These are phyloP conservation scores for Drosophila mimetica DNA, from an alignment of 2,888 invertebrate species.

Conservation along the genomic window DNA sequence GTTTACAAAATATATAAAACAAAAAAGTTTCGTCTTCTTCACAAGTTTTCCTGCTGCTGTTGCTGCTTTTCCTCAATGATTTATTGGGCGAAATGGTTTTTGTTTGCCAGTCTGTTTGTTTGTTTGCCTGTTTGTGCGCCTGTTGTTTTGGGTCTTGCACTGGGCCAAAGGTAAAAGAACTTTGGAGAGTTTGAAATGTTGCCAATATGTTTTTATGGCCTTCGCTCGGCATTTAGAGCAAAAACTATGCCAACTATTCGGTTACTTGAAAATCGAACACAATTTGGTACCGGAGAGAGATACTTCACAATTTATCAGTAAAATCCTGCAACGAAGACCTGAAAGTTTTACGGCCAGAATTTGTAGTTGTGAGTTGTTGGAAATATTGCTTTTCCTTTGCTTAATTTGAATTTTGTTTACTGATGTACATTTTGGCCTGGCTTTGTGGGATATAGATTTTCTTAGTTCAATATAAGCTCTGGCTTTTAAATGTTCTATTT, in stretches of 20 bases:
- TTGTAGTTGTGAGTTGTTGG: background rate
- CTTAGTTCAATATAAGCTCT: background rate
- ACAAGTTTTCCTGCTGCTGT: constrained; percentile 45
- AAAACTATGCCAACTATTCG: constrained; percentile 54
- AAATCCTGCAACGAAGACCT: constrained; percentile 3
- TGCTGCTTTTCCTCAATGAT: constrained; percentile 37
- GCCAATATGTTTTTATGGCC: constrained; percentile 61
- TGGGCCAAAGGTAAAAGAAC: constrained; percentile 80
- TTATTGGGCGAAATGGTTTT: constrained; percentile 63
- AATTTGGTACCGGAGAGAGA: background rate
- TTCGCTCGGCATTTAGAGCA: constrained; percentile 23
- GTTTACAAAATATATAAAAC: constrained; percentile 2
- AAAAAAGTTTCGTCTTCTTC: constrained; percentile 37
- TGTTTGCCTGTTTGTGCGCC: constrained; percentile 41
- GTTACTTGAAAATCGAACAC: constrained; percentile 32
- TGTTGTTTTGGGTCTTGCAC: constrained; percentile 51
- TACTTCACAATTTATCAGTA: constrained; percentile 18
- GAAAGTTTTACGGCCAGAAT: background rate
- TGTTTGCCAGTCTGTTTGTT: constrained; percentile 48
- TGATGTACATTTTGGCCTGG: background rate
- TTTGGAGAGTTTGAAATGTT: constrained; percentile 63
- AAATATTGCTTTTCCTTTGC: background rate
- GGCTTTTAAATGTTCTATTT: background rate
- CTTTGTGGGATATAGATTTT: background rate
- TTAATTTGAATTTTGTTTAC: background rate